Evolutionary conservation across 2,888 invertebrate genomes (phyloP).

Genomic region (Serripes groenlandicus): DNA sequence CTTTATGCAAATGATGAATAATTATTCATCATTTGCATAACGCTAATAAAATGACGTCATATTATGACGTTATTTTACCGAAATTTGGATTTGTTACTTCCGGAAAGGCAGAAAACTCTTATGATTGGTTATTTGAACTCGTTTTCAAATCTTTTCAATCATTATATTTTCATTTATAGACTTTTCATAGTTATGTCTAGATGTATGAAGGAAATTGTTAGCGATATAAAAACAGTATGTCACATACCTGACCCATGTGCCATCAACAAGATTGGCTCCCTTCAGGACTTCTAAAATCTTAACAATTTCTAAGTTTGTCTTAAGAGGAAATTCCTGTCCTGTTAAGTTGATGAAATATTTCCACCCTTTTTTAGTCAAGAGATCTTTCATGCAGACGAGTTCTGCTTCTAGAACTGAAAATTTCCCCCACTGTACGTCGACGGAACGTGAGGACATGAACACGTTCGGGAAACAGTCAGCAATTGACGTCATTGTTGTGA

Average conservation of each 20-base stretch:
- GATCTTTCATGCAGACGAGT: conserved; percentile 74
- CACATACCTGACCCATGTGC: conserved; percentile 26
- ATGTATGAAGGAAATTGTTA: background rate
- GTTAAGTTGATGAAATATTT: conserved; percentile 51
- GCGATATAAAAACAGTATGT: too few relatives aligned
- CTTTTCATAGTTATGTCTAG: too few relatives aligned
- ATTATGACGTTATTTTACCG: too few relatives aligned
- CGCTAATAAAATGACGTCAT: too few relatives aligned
- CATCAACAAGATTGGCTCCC: conserved; percentile 47
- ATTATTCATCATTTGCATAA: too few relatives aligned
- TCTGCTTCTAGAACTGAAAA: conserved; percentile 74
- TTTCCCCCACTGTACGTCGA: conserved; percentile 73
- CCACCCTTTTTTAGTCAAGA: conserved; percentile 47
- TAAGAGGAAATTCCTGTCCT: conserved; percentile 46
- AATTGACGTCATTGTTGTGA: conserved; percentile 43
- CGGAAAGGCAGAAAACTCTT: too few relatives aligned
- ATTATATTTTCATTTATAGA: too few relatives aligned
- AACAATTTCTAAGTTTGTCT: conserved; percentile 50
- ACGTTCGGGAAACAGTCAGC: conserved; percentile 70
- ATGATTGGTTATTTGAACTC: too few relatives aligned
- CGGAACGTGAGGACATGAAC: conserved; percentile 59
- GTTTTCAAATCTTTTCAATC: too few relatives aligned
- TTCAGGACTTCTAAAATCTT: conserved; percentile 34
- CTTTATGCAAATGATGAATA: too few relatives aligned
- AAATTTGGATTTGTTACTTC: too few relatives aligned